phyloP scores from a whole-genome alignment of 92 coral and sea anemone species.

The Palythoa caribaeorum region DNA sequence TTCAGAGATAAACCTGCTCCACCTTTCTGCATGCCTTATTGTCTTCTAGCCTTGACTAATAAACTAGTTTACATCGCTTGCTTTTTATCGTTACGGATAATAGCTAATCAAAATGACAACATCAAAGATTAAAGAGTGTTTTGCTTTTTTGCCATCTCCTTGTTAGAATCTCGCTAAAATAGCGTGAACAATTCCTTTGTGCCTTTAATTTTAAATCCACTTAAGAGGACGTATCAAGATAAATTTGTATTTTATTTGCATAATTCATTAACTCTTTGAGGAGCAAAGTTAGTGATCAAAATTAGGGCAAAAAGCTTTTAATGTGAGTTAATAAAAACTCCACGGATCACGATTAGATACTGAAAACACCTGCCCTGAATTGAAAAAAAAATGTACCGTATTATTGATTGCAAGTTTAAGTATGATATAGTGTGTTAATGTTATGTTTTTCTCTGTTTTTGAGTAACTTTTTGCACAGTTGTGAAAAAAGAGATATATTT shows the following conservation, averaged over 20 bases:
- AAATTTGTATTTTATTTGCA: not conserved
- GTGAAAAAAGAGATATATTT: not conserved
- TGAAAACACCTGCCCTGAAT: slow-evolving; percentile 6
- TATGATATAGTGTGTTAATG: not conserved
- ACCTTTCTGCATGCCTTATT: not conserved
- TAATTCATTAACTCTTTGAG: slow-evolving; percentile 7
- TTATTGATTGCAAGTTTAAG: not conserved
- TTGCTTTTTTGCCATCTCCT: not conserved
- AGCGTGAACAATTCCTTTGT: not conserved
- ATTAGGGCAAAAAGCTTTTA: slow-evolving; percentile 15
- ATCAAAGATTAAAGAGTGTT: slow-evolving; percentile 29
- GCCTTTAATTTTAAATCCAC: slow-evolving; percentile 3
- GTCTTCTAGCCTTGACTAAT: not conserved
- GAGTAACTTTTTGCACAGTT: not conserved
- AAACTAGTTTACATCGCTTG: not conserved
- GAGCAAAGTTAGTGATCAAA: not conserved
- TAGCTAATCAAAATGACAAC: slow-evolving; percentile 5
- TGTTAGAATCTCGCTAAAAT: not conserved
- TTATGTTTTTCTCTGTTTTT: not conserved
- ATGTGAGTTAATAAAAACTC: not conserved
- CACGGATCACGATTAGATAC: not conserved
- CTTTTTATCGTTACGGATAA: slow-evolving; percentile 24
- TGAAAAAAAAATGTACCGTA: not conserved
- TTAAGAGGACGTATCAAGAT: slow-evolving; percentile 19
- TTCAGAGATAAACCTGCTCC: not conserved